Evolutionary conservation across 1,140 invertebrate species (phyloP).

Genomic region (Elymnias hypermnestra): DNA sequence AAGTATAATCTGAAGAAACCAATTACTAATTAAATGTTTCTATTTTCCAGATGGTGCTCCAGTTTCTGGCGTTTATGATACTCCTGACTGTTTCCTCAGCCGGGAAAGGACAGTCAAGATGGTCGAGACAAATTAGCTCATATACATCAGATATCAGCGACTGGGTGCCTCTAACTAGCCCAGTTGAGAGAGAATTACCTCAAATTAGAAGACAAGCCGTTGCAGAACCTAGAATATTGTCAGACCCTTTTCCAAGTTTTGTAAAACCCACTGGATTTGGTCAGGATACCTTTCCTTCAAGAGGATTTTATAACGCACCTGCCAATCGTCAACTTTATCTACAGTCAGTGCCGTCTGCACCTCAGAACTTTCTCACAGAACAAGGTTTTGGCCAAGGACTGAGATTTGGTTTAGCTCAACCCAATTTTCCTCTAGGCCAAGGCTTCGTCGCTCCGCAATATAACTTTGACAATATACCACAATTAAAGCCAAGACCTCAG

Average conservation of each 20-base stretch:
- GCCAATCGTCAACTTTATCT: constrained; percentile 61
- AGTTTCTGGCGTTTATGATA: constrained; percentile 45
- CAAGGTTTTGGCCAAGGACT: constrained; percentile 62
- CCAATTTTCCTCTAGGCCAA: constrained; percentile 61
- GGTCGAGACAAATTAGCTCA: constrained; percentile 72
- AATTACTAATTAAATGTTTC: no score
- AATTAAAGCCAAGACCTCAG: constrained; percentile 38
- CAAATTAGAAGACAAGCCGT: constrained; percentile 62
- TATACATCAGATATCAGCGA: constrained; percentile 65
- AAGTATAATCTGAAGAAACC: no score
- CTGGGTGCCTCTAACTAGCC: constrained; percentile 56
- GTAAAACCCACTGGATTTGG: constrained; percentile 50
- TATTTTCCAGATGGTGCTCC: constrained; percentile 52
- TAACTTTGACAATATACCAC: constrained; percentile 40
- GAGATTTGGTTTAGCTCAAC: constrained; percentile 48
- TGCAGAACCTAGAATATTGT: constrained; percentile 71
- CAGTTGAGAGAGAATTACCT: constrained; percentile 38
- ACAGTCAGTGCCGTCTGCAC: constrained; percentile 60
- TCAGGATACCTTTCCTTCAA: constrained; percentile 50
- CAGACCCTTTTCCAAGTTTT: constrained; percentile 70
- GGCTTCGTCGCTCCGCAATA: constrained; percentile 55
- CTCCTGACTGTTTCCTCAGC: constrained; percentile 66
- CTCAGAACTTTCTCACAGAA: constrained; percentile 57
- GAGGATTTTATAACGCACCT: constrained; percentile 44
- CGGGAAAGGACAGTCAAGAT: constrained; percentile 69